These are phyloP conservation scores for Nemurella pictetii DNA, from an alignment of 2,888 invertebrate species.

Conservation along the genomic window DNA sequence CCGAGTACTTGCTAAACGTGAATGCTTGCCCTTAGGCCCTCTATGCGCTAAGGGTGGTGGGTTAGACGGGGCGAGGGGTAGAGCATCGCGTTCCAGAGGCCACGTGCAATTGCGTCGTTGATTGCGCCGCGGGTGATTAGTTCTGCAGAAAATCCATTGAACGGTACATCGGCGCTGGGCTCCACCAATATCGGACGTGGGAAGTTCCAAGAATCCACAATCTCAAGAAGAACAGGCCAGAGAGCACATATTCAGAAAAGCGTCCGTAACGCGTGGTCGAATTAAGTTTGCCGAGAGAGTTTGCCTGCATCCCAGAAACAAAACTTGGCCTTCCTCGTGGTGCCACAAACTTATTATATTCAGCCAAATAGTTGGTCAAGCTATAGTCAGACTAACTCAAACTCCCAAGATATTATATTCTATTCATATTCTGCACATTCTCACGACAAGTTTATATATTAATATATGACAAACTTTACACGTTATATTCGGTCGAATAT, in stretches of 20 bases:
- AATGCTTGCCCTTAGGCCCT: too few relatives aligned
- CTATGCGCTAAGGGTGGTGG: background rate
- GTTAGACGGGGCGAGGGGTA: background rate
- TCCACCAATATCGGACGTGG: conserved; percentile 30
- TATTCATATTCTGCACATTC: background rate
- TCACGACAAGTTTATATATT: background rate
- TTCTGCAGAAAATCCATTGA: conserved; percentile 21
- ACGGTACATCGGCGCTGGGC: background rate
- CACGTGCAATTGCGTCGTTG: background rate
- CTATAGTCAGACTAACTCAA: background rate
- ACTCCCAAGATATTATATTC: background rate
- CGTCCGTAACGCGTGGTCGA: background rate
- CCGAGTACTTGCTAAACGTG: too few relatives aligned
- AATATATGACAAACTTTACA: background rate
- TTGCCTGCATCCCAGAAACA: background rate
- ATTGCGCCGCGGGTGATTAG: conserved; percentile 28
- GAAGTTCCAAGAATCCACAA: conserved; percentile 31
- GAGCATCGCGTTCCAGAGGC: background rate
- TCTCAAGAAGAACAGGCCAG: conserved; percentile 35
- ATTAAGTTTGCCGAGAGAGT: background rate
- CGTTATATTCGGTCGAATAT: background rate
- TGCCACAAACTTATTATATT: background rate
- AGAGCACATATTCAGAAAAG: conserved; percentile 17
- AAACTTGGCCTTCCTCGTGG: background rate
- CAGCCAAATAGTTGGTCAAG: background rate